Evolutionary conservation across 2,113 vertebrate genomes (phyloP).

Genomic region (Sturnira hondurensis): DNA sequence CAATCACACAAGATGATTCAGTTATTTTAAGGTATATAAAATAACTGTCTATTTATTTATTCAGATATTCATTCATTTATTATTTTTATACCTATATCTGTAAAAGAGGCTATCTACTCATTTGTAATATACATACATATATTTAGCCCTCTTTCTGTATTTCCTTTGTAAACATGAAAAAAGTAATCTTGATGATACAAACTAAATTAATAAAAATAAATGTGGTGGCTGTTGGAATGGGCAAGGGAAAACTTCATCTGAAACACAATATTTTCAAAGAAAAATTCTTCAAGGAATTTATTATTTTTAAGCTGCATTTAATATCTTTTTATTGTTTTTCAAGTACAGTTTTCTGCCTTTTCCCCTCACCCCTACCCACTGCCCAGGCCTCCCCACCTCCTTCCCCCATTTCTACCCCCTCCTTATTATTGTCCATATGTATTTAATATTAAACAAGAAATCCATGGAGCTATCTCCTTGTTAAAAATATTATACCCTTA

Average conservation of each 20-base stretch:
- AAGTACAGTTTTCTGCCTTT: too few species aligned
- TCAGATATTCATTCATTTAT: neutral
- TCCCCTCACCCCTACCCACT: too few species aligned
- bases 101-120: neutral
- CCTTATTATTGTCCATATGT: too few species aligned
- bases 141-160: neutral
- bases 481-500: neutral
- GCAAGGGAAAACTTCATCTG: neutral
- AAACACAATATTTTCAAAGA: neutral
- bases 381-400: too few species aligned
- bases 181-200: neutral
- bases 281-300: neutral
- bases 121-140: neutral
- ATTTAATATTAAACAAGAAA: neutral
- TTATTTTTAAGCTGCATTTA: neutral
- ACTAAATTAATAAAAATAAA: neutral
- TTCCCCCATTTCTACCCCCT: too few species aligned
- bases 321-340: too few species aligned
- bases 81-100: neutral
- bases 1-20: neutral
- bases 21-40: neutral
- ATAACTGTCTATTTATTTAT: neutral
- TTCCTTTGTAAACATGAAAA: conserved; percentile 8
- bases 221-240: neutral
- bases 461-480: neutral